Evolutionary conservation across 1,140 invertebrate genomes (phyloP).

Genomic region (Brachionus plicatilis): DNA sequence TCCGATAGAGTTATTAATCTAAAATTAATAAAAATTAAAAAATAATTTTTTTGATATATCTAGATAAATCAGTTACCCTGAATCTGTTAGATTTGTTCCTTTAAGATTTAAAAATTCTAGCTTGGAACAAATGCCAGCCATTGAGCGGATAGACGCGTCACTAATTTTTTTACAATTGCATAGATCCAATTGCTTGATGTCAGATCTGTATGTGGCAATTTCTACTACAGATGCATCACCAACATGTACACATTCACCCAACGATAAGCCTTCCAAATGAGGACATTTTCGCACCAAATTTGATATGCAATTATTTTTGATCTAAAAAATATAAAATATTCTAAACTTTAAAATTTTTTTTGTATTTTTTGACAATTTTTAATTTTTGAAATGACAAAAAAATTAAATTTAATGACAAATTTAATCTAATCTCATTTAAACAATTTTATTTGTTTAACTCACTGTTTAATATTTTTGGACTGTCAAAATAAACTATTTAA

Average conservation of each 20-base stretch:
- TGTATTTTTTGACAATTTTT: too few species aligned
- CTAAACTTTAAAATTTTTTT: too few species aligned
- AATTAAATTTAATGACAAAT: too few species aligned
- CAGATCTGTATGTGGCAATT: constrained; percentile 14
- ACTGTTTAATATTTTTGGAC: too few species aligned
- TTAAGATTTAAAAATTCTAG: constrained; percentile 23
- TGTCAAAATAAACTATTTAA: too few species aligned
- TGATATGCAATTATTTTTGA: constrained; percentile 37
- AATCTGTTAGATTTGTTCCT: constrained; percentile 13
- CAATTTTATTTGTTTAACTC: too few species aligned
- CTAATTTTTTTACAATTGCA: constrained; percentile 32
- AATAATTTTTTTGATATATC: background rate
- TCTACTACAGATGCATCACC: constrained; percentile 15
- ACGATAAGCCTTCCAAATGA: constrained; percentile 9
- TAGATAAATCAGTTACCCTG: background rate
- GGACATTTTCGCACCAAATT: constrained; percentile 17
- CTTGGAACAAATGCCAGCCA: background rate
- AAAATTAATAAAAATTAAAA: background rate
- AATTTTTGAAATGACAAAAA: too few species aligned
- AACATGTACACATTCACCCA: constrained; percentile 35
- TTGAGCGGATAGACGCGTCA: background rate
- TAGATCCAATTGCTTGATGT: constrained; percentile 9
- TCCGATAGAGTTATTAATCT: background rate
- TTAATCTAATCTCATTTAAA: too few species aligned
- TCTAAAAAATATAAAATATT: background rate